Percentiles rank a stretch among this genome's conserved stretches.
These are phyloP conservation scores for Tetrax tetrax DNA, from an alignment of 2,113 vertebrate species.

Conservation along the genomic window DNA sequence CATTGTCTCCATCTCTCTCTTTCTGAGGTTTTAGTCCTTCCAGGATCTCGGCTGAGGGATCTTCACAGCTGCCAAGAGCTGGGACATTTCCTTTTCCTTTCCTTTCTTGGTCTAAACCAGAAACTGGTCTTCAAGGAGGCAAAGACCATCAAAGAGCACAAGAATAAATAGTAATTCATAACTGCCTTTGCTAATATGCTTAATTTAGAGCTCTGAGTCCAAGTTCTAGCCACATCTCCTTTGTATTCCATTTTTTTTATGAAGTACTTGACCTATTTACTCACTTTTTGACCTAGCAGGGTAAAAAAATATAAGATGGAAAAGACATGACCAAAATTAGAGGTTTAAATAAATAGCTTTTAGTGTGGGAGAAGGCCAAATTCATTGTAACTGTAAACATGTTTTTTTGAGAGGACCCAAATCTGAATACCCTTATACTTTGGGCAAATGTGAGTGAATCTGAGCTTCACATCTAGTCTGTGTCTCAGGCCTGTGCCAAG, in stretches of 20 bases:
- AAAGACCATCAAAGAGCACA: constrained; percentile 30
- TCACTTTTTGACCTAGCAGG: constrained; percentile 50
- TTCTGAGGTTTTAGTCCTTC: constrained; percentile 30
- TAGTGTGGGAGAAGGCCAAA: constrained; percentile 32
- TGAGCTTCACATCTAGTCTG: not conserved
- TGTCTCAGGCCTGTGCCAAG: not conserved
- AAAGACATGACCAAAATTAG: constrained; percentile 60
- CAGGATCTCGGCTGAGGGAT: constrained; percentile 16
- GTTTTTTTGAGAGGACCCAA: not conserved
- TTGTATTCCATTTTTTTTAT: constrained; percentile 5
- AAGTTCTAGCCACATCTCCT: not conserved
- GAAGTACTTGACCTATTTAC: constrained; percentile 46
- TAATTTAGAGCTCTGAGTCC: constrained; percentile 45
- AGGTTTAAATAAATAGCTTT: constrained; percentile 42
- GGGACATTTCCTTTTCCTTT: constrained; percentile 23
- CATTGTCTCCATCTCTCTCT: not conserved
- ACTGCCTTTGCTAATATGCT: constrained; percentile 10
- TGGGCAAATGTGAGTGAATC: not conserved
- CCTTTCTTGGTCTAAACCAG: constrained; percentile 36
- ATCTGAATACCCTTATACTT: not conserved
- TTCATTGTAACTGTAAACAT: constrained; percentile 28
- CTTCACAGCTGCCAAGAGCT: not conserved
- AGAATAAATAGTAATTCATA: constrained; percentile 43
- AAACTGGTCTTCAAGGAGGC: constrained; percentile 25
- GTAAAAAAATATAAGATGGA: constrained; percentile 43